These are phyloP conservation scores for Schizopygopsis malacanthus DNA, from an alignment of 2,797 vertebrate species.

Conservation along the genomic window DNA sequence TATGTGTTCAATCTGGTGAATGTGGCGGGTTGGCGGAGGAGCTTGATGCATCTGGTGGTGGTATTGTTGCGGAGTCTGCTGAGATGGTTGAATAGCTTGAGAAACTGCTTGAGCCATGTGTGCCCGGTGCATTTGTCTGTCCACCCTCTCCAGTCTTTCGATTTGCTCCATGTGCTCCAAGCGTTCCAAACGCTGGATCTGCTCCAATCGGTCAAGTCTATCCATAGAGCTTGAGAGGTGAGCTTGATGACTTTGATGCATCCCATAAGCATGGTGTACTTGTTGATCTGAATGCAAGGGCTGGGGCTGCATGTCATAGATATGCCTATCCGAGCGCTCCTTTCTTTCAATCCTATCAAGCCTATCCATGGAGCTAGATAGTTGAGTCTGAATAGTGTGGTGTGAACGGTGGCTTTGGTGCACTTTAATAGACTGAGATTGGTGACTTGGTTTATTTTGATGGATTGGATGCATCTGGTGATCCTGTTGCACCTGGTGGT, in stretches of 20 bases:
- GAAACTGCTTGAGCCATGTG: constrained; percentile 67
- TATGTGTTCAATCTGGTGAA: constrained; percentile 80
- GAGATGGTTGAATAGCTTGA: constrained; percentile 69
- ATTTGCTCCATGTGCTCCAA: constrained; percentile 53
- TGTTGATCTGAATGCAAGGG: constrained; percentile 68
- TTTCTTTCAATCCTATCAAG: constrained; percentile 60
- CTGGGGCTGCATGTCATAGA: constrained; percentile 56
- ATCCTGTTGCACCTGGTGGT: constrained; percentile 69
- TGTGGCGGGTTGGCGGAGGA: constrained; percentile 70
- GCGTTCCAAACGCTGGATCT: constrained; percentile 52
- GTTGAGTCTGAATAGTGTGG: constrained; percentile 67
- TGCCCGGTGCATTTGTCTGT: constrained; percentile 47
- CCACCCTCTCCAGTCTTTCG: constrained; percentile 55
- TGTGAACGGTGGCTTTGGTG: constrained; percentile 67
- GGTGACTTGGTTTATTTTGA: constrained; percentile 69
- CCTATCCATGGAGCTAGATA: constrained; percentile 61
- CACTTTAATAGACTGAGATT: constrained; percentile 71
- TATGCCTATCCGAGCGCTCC: constrained; percentile 49
- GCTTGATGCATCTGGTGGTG: constrained; percentile 51
- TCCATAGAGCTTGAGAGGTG: constrained; percentile 66
- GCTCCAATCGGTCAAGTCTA: constrained; percentile 57
- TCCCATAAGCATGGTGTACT: constrained; percentile 70
- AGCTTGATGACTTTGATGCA: constrained; percentile 73
- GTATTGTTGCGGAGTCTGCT: constrained; percentile 66
- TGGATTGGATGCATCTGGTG: constrained; percentile 71